Conservation (phyloP, 2,888 invertebrate species). For the Drosophila subquinaria region DNA sequence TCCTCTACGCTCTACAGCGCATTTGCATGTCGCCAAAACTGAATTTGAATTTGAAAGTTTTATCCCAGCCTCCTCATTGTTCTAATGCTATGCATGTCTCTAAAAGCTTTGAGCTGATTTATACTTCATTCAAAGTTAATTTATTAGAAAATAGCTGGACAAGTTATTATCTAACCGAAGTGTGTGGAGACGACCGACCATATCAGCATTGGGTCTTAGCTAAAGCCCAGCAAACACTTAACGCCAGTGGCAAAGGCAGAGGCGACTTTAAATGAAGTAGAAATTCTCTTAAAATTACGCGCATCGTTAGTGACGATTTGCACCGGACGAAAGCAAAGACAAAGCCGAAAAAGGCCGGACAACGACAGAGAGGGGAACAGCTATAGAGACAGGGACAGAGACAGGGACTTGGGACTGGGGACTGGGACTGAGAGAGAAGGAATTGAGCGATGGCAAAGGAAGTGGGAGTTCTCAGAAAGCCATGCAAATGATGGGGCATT, state of each 20-base stretch:
- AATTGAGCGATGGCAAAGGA: slow-evolving; percentile 15
- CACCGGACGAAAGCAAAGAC: slow-evolving; percentile 64
- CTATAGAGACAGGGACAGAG: not conserved
- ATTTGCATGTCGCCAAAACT: slow-evolving; percentile 32
- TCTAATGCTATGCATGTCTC: slow-evolving; percentile 50
- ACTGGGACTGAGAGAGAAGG: not conserved
- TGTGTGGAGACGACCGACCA: slow-evolving; percentile 37
- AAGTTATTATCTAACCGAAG: slow-evolving; percentile 77
- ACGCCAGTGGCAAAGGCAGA: slow-evolving; percentile 38
- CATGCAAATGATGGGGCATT: slow-evolving; percentile 72
- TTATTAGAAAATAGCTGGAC: slow-evolving; percentile 77
- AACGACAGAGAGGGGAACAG: slow-evolving; percentile 20
- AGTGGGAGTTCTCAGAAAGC: slow-evolving; percentile 15
- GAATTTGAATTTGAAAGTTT: not conserved
- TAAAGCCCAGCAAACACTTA: slow-evolving; percentile 65
- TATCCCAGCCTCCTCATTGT: slow-evolving; percentile 13
- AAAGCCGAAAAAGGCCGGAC: slow-evolving; percentile 49
- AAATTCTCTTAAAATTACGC: slow-evolving; percentile 81
- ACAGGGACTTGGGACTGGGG: not conserved
- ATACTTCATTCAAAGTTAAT: slow-evolving; percentile 79
- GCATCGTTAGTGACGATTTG: slow-evolving; percentile 83
- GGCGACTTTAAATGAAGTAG: slow-evolving; percentile 78
- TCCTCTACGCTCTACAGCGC: slow-evolving; percentile 6
- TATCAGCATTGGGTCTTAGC: slow-evolving; percentile 68
- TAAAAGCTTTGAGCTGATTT: slow-evolving; percentile 70